Evolutionary conservation across 2,797 vertebrate genomes (phyloP).

Genomic region (Liasis olivaceus): DNA sequence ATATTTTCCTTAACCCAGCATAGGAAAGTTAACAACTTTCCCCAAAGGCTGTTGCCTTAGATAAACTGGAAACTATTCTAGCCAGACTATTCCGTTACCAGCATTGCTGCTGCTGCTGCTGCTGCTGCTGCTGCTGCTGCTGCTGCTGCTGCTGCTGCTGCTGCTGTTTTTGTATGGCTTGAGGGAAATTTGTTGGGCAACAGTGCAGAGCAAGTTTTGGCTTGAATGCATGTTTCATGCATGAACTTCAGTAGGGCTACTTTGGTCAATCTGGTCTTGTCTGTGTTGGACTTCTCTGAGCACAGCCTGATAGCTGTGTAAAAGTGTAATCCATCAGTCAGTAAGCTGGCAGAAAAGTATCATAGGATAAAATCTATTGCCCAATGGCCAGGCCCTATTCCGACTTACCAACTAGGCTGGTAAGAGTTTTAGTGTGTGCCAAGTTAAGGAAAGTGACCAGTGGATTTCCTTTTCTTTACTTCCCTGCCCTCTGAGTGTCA

Average conservation of each 20-base stretch:
- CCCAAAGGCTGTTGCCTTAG: neutral
- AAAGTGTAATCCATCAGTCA: neutral
- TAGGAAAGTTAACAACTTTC: neutral
- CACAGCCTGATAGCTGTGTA: neutral
- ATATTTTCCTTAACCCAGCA: neutral
- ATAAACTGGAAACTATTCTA: neutral
- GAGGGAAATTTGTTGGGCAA: constrained; percentile 1
- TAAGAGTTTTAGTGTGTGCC: neutral
- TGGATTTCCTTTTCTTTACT: neutral
- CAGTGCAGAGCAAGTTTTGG: neutral
- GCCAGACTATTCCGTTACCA: neutral
- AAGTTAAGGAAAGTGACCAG: neutral
- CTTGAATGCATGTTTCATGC: constrained; percentile 3
- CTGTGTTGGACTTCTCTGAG: neutral
- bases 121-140: neutral
- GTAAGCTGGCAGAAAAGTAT: neutral
- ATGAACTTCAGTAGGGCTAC: neutral
- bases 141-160: neutral
- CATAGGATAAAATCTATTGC: neutral
- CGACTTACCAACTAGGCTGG: neutral
- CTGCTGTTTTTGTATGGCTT: neutral
- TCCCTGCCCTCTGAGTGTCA: neutral
- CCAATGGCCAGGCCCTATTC: neutral
- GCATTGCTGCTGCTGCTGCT: neutral
- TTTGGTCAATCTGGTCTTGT: neutral